phyloP scores from a whole-genome alignment of 2,797 vertebrate species.

The Muscicapa comitata region DNA sequence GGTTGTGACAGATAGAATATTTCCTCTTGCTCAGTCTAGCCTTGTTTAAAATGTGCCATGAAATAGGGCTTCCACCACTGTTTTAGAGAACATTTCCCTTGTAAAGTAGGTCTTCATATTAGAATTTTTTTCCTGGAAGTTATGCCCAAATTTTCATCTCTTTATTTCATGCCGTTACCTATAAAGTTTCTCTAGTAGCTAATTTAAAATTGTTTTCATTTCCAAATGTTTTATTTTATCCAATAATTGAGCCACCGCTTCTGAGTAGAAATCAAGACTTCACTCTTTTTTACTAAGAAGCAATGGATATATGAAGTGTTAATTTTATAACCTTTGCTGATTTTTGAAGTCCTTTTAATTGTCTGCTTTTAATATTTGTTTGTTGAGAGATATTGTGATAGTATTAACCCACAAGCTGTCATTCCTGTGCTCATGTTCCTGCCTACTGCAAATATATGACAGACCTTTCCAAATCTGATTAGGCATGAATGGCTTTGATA shows the following conservation, averaged over 20 bases:
- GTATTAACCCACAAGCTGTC: neutral
- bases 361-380: neutral
- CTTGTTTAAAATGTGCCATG: slow-evolving; percentile 8
- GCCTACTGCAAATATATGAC: neutral
- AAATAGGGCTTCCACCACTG: neutral
- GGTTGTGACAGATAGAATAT: neutral
- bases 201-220: slow-evolving; percentile 15
- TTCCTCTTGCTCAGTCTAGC: slow-evolving; percentile 9
- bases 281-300: neutral
- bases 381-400: neutral
- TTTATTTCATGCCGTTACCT: slow-evolving; percentile 36
- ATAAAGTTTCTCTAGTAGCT: slow-evolving; percentile 21
- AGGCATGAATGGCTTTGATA: neutral
- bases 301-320: neutral
- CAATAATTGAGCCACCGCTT: neutral
- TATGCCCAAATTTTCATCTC: slow-evolving; percentile 18
- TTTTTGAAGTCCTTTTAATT: neutral
- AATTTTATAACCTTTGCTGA: neutral
- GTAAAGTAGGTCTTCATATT: slow-evolving; percentile 9
- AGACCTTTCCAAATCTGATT: neutral
- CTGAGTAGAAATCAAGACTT: neutral
- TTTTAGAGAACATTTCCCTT: slow-evolving; percentile 22
- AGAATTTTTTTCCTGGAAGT: slow-evolving; percentile 38
- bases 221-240: neutral
- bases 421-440: neutral